phyloP scores from a whole-genome alignment of 2,113 vertebrate genomes.

The Tupaia chinensis region DNA sequence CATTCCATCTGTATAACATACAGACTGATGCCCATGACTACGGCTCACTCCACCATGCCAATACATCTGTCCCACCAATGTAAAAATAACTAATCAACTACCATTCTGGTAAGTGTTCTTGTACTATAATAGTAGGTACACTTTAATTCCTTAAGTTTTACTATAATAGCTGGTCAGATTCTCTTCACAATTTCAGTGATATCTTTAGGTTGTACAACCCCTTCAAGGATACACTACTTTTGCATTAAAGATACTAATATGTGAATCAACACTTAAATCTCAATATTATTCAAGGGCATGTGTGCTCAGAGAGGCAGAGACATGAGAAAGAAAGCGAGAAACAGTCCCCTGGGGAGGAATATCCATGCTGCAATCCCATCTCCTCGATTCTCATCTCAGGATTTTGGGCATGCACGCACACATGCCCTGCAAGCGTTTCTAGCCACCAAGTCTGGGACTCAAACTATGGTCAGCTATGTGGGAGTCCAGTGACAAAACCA shows the following conservation, averaged over 20 bases:
- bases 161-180: not conserved
- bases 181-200: conserved; percentile 25
- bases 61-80: not conserved
- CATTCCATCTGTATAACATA: not conserved
- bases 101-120: not conserved
- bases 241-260: not conserved
- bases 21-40: not conserved
- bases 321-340: too few species aligned
- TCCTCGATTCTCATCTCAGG: too few species aligned
- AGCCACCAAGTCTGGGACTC: too few species aligned
- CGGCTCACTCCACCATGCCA: not conserved
- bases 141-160: conserved; percentile 12
- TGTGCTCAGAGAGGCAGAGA: too few species aligned
- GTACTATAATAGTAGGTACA: not conserved
- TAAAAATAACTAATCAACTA: conserved; percentile 43
- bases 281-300: not conserved
- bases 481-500: too few species aligned
- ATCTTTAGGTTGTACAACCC: not conserved
- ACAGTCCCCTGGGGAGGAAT: too few species aligned
- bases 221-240: not conserved
- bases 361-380: too few species aligned
- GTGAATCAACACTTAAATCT: not conserved
- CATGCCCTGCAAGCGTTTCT: too few species aligned
- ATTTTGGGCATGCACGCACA: too few species aligned
- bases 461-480: too few species aligned